Evolutionary conservation across 1,140 invertebrate species (phyloP).

Genomic region (Aculops lycopersici): DNA sequence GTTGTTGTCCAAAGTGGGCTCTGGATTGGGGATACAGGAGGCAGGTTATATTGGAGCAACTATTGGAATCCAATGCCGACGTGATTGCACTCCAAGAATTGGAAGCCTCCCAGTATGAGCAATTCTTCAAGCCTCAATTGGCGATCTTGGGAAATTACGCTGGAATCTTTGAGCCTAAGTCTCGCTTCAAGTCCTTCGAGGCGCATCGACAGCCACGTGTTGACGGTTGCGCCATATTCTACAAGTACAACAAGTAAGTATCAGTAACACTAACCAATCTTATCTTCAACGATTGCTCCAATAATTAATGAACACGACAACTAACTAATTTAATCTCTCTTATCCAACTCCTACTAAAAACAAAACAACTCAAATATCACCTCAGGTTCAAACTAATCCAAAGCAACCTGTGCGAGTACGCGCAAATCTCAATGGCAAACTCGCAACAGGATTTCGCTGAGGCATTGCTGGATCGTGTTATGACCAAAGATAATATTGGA

Average conservation of each 20-base stretch:
- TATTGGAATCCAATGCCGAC: constrained; percentile 76
- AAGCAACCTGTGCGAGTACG: constrained; percentile 84
- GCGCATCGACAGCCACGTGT: constrained; percentile 85
- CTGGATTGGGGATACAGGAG: constrained; percentile 91
- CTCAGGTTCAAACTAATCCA: constrained; percentile 75
- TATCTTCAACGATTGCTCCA: too few relatives aligned
- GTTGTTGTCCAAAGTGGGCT: constrained; percentile 34
- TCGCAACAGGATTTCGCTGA: constrained; percentile 55
- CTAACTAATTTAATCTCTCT: too few relatives aligned
- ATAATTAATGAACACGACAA: too few relatives aligned
- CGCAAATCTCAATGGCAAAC: constrained; percentile 88
- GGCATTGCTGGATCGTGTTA: constrained; percentile 92
- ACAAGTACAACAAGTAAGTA: too few relatives aligned
- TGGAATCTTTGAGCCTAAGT: constrained; percentile 96
- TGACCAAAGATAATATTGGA: constrained; percentile 98
- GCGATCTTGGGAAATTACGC: constrained; percentile 64
- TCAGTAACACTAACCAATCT: too few relatives aligned
- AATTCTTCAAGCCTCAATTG: constrained; percentile 76
- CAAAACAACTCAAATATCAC: too few relatives aligned
- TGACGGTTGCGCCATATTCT: constrained; percentile 97
- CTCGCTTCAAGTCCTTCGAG: constrained; percentile 86
- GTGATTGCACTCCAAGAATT: constrained; percentile 94
- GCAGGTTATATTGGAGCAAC: constrained; percentile 87
- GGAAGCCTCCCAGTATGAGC: constrained; percentile 92
- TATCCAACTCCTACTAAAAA: too few relatives aligned